Conservation (phyloP, 1,140 invertebrate genomes). For the Ruditapes philippinarum region DNA sequence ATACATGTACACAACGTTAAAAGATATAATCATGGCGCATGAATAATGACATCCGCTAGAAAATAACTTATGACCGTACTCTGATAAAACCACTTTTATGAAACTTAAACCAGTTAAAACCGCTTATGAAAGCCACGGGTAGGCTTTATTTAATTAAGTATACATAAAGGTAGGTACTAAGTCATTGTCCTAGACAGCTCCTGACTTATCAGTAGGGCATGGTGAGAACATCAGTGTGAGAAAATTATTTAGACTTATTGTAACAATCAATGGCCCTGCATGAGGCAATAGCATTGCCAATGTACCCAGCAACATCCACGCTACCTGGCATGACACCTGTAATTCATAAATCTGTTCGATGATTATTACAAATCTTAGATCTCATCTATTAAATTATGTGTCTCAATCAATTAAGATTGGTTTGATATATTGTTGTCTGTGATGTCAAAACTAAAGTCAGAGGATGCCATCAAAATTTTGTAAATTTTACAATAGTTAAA, state of each 20-base stretch:
- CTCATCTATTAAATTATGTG: background rate
- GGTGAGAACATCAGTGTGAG: background rate
- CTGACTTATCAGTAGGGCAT: conserved; percentile 7
- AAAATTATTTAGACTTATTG: background rate
- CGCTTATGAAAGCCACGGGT: background rate
- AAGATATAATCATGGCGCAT: too few species aligned
- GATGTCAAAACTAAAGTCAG: too few species aligned
- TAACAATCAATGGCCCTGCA: conserved; percentile 12
- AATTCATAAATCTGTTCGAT: background rate
- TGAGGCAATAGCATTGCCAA: background rate
- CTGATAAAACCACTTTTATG: too few species aligned
- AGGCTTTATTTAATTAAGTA: background rate
- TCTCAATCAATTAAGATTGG: background rate
- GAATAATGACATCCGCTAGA: too few species aligned
- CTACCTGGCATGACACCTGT: background rate
- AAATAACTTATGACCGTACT: too few species aligned
- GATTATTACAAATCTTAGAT: background rate
- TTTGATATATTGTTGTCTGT: too few species aligned
- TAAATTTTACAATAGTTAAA: too few species aligned
- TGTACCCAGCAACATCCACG: background rate
- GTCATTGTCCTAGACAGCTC: background rate
- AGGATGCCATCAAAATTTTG: too few species aligned
- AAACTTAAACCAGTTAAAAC: background rate
- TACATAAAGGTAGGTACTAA: background rate
- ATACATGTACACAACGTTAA: too few species aligned